phyloP scores from a whole-genome alignment of 1,140 invertebrate species.

The Saccostrea cuccullata region DNA sequence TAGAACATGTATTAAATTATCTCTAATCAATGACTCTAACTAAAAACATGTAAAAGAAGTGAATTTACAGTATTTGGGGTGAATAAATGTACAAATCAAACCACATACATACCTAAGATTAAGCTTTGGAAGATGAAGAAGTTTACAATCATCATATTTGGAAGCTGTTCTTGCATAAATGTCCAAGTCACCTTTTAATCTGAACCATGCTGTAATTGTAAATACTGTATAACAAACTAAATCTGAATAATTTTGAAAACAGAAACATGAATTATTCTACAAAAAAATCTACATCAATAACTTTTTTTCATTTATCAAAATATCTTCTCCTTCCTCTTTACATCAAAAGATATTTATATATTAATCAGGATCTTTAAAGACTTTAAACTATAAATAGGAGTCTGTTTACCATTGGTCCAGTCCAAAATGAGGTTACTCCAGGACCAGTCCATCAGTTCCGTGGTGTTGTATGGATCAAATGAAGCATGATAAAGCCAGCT shows the following conservation, averaged over 20 bases:
- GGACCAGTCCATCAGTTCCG: conserved; percentile 97
- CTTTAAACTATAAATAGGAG: background rate
- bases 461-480: conserved; percentile 98
- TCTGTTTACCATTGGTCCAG: conserved; percentile 91
- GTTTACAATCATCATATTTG: conserved; percentile 97
- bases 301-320: too few relatives aligned
- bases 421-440: conserved; percentile 95
- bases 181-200: conserved; percentile 91
- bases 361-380: too few relatives aligned
- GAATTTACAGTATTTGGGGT: too few relatives aligned
- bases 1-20: too few relatives aligned
- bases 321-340: too few relatives aligned
- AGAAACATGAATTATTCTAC: too few relatives aligned
- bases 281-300: too few relatives aligned
- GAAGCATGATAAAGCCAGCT: conserved; percentile 94
- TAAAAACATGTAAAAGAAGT: too few relatives aligned
- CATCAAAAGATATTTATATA: too few relatives aligned
- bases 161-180: conserved; percentile 96
- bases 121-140: conserved; percentile 92
- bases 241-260: too few relatives aligned
- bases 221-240: background rate
- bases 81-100: background rate
- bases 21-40: too few relatives aligned
- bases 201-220: conserved; percentile 85
- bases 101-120: conserved; percentile 83